phyloP scores from a whole-genome alignment of 2,113 vertebrate species.

The Phaetusa simplex region DNA sequence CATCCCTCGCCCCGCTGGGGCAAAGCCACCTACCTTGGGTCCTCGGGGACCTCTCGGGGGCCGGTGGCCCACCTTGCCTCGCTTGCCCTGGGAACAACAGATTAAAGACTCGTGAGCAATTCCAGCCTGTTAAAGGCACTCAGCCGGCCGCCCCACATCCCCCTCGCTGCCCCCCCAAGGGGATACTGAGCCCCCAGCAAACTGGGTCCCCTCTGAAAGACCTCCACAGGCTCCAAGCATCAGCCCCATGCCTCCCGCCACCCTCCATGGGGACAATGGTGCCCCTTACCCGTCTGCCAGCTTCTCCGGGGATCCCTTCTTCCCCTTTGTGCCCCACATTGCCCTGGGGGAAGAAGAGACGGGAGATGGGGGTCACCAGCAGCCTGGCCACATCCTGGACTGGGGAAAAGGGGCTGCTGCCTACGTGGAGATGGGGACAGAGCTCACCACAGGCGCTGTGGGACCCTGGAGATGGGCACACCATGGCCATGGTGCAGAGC shows the following conservation, averaged over 20 bases:
- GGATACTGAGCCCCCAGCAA: background rate
- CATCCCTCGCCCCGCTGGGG: fast-evolving
- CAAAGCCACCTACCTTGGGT: slow-evolving; percentile 75
- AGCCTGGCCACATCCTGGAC: background rate
- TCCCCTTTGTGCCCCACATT: slow-evolving; percentile 69
- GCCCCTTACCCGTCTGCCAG: slow-evolving; percentile 78
- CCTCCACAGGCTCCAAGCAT: background rate
- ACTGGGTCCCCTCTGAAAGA: background rate
- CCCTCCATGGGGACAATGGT: background rate
- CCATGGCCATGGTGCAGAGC: background rate
- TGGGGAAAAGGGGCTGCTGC: background rate
- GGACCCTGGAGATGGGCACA: background rate
- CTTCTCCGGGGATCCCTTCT: slow-evolving; percentile 68
- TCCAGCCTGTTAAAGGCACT: background rate
- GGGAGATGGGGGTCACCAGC: background rate
- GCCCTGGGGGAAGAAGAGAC: slow-evolving; percentile 69
- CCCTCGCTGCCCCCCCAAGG: background rate
- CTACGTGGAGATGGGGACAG: background rate
- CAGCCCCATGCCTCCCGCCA: background rate
- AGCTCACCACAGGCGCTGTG: background rate
- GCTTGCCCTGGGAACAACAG: slow-evolving; percentile 77
- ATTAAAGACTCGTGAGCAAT: background rate
- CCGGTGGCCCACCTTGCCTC: slow-evolving; percentile 80
- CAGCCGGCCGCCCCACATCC: fast-evolving
- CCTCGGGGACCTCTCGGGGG: slow-evolving; percentile 78